Conservation (phyloP, 1,140 invertebrate genomes). For the Lysiphlebus fabarum region DNA sequence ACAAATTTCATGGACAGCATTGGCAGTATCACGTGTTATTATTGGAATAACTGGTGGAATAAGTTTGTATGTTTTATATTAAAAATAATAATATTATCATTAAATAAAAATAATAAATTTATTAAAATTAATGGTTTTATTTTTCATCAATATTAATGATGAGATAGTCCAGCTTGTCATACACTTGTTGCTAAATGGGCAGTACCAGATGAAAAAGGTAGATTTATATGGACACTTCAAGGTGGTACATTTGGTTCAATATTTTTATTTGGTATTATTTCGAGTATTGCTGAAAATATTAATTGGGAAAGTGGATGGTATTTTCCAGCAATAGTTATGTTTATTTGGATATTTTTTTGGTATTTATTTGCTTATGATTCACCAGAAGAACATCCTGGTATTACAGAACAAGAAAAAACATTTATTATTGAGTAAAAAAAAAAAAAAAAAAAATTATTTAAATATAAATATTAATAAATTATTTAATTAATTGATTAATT, state of each 20-base stretch:
- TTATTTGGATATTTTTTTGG: conserved; percentile 63
- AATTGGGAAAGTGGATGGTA: conserved; percentile 74
- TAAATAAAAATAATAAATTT: too few relatives aligned
- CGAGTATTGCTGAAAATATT: conserved; percentile 59
- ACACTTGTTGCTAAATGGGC: conserved; percentile 67
- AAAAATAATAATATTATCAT: too few relatives aligned
- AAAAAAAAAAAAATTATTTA: background rate
- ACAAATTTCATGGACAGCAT: conserved; percentile 32
- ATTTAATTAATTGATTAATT: background rate
- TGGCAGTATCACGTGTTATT: conserved; percentile 32
- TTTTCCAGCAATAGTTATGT: conserved; percentile 61
- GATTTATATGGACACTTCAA: conserved; percentile 68
- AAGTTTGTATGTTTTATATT: conserved; percentile 57
- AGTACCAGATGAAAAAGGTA: conserved; percentile 67
- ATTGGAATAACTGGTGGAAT: conserved; percentile 57
- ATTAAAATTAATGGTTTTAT: too few relatives aligned
- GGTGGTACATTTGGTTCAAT: conserved; percentile 74
- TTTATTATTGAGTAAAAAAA: conserved; percentile 63
- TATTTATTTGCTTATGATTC: conserved; percentile 63
- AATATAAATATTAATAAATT: background rate
- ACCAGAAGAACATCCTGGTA: conserved; percentile 70
- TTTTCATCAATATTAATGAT: too few relatives aligned
- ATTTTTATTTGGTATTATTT: conserved; percentile 68
- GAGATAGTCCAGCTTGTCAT: conserved; percentile 65
- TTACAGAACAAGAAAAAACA: conserved; percentile 68